Evolutionary conservation across 2,113 vertebrate genomes (phyloP).

Genomic region (Leptosomus discolor): DNA sequence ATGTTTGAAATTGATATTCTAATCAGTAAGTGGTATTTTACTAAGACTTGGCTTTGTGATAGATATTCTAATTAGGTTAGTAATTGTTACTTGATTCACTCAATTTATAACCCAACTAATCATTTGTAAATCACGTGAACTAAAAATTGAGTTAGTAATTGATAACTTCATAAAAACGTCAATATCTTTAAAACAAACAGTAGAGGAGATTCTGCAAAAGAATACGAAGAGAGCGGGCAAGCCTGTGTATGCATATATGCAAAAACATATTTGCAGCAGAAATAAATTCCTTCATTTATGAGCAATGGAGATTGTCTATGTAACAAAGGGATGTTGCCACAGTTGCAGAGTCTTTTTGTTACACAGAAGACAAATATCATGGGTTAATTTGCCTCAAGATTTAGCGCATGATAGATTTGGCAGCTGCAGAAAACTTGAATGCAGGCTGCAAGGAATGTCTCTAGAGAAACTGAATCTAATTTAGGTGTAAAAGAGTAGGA

Average conservation of each 20-base stretch:
- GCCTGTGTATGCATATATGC: neutral
- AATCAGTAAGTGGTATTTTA: neutral
- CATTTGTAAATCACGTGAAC: neutral
- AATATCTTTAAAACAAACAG: neutral
- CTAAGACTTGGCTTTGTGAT: neutral
- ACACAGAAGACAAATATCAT: neutral
- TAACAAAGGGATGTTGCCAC: neutral
- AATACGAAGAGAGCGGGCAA: neutral
- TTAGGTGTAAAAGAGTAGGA: neutral
- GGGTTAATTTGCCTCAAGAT: neutral
- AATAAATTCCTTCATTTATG: neutral
- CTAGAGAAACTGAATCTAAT: conserved; percentile 10
- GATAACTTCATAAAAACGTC: neutral
- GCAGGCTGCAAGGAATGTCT: conserved; percentile 6
- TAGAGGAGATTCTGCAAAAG: neutral
- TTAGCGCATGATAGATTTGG: neutral
- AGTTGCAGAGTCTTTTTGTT: neutral
- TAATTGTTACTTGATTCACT: neutral
- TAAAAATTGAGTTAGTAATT: neutral
- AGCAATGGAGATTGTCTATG: neutral
- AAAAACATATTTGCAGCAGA: neutral
- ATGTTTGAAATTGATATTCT: neutral
- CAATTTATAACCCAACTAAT: neutral
- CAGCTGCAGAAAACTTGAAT: neutral
- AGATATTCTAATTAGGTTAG: conserved; percentile 1